phyloP scores from a whole-genome alignment of 1,140 invertebrate genomes.

The Drosophila leontia region DNA sequence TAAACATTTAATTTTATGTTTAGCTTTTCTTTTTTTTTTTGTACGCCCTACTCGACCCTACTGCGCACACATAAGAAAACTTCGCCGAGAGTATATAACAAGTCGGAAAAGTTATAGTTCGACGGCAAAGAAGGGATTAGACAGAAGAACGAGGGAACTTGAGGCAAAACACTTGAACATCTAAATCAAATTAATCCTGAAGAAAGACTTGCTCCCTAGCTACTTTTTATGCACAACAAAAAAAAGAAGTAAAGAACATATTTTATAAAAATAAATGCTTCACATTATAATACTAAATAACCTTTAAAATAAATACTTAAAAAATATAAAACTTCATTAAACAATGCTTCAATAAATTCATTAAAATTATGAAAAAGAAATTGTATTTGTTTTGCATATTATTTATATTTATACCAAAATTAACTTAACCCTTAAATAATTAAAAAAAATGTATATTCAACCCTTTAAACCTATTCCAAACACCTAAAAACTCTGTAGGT shows the following conservation, averaged over 20 bases:
- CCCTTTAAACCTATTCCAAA: no score
- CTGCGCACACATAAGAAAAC: conserved; percentile 12
- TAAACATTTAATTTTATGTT: background rate
- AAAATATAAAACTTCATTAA: background rate
- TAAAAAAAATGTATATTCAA: background rate
- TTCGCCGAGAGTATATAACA: conserved; percentile 31
- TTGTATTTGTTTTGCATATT: no score
- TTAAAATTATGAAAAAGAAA: background rate
- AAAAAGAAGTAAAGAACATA: background rate
- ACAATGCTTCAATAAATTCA: background rate
- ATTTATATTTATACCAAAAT: no score
- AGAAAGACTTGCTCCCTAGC: conserved; percentile 43
- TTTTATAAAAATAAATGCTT: background rate
- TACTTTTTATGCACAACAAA: conserved; percentile 8
- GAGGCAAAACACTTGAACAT: conserved; percentile 72
- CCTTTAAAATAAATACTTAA: no score
- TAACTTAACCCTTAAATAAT: background rate
- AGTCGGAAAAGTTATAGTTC: conserved; percentile 30
- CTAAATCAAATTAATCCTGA: conserved; percentile 81
- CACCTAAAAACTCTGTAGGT: background rate
- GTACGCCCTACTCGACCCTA: background rate
- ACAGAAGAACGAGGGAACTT: conserved; percentile 31
- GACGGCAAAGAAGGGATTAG: background rate
- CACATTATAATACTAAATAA: background rate
- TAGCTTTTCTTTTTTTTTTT: background rate